Conservation (phyloP, 2,888 invertebrate genomes). For the Laothoe populi region DNA sequence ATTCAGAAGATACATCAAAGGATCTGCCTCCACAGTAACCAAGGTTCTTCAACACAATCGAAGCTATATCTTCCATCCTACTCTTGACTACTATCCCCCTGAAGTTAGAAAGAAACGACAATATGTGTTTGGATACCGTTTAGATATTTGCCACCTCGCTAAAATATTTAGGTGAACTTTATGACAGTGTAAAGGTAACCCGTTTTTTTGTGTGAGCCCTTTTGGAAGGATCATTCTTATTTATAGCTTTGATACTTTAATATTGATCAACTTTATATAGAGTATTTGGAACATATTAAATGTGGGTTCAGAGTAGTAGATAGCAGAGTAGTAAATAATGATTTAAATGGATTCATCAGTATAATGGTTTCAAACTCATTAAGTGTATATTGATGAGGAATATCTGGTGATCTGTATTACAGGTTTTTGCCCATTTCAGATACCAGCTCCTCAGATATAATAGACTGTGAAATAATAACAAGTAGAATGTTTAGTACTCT, state of each 20-base stretch:
- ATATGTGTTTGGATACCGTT: conserved; percentile 14
- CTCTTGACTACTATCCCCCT: background rate
- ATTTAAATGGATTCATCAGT: no score
- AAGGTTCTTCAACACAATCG: conserved; percentile 19
- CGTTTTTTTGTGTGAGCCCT: conserved; percentile 10
- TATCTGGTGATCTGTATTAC: no score
- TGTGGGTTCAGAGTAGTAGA: no score
- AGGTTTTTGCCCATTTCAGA: no score
- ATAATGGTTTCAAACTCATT: no score
- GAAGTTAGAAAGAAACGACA: conserved; percentile 13
- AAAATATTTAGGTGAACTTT: conserved; percentile 24
- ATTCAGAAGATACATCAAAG: conserved; percentile 23
- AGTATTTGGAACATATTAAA: background rate
- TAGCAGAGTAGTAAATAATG: no score
- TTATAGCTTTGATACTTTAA: background rate
- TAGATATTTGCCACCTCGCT: conserved; percentile 18
- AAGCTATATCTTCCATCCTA: conserved; percentile 10
- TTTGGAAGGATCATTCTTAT: background rate
- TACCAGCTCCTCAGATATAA: no score
- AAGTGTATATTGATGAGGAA: no score
- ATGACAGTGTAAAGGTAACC: conserved; percentile 16
- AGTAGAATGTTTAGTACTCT: no score
- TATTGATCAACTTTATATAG: background rate
- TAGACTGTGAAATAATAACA: no score
- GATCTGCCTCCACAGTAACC: background rate